These are phyloP conservation scores for Linnaemya tessellans DNA, from an alignment of 2,888 invertebrate genomes.

Conservation along the genomic window DNA sequence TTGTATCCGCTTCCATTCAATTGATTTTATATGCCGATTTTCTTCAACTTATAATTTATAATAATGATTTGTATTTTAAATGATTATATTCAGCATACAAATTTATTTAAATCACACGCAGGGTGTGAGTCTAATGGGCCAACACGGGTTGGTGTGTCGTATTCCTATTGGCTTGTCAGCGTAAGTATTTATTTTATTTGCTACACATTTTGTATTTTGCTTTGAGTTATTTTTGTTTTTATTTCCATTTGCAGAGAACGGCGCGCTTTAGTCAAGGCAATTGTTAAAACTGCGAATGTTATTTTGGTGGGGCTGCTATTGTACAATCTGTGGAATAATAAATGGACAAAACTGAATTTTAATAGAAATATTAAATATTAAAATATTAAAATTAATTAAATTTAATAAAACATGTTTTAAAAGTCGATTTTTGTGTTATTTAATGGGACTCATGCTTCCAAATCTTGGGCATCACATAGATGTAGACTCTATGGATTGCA, in stretches of 20 bases:
- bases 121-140: conserved; percentile 44
- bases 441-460: too few species aligned
- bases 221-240: neutral
- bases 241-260: conserved; percentile 76
- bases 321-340: conserved; percentile 82
- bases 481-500: too few species aligned
- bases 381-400: too few species aligned
- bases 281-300: conserved; percentile 80
- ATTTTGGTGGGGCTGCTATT: conserved; percentile 80
- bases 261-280: conserved; percentile 77
- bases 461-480: too few species aligned
- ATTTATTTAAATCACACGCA: conserved; percentile 46
- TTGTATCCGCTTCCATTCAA: neutral
- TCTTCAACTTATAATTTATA: neutral
- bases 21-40: neutral
- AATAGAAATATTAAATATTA: conserved; percentile 71
- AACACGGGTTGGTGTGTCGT: conserved; percentile 59
- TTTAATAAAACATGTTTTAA: too few species aligned
- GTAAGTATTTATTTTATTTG: conserved; percentile 56
- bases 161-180: conserved; percentile 65
- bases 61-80: conserved; percentile 21
- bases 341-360: conserved; percentile 82
- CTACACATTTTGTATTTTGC: neutral
- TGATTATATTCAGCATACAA: conserved; percentile 32
- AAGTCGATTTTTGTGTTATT: too few species aligned